phyloP scores from a whole-genome alignment of 2,113 vertebrate genomes.

The Pelodiscus sinensis region DNA sequence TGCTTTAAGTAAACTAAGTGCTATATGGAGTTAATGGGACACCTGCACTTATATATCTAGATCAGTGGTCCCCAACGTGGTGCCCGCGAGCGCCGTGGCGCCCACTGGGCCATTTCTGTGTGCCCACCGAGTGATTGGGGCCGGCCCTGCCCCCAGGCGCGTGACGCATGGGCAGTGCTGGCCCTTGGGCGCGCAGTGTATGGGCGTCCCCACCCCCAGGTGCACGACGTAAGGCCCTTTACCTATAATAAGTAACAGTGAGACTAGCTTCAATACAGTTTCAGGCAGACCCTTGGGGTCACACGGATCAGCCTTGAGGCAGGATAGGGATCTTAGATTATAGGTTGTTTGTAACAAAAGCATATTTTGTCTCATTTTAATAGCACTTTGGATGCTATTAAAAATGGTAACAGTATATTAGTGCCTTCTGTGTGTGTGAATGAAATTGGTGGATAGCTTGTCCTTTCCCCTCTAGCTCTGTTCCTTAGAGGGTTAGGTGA shows the following conservation, averaged over 20 bases:
- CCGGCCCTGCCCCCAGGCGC: no score
- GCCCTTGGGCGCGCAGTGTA: no score
- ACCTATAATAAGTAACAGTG: neutral
- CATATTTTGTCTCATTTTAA: neutral
- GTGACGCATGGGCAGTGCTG: no score
- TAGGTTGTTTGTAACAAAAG: neutral
- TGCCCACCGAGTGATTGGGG: no score
- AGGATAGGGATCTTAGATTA: neutral
- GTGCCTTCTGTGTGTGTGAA: neutral
- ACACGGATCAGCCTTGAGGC: neutral
- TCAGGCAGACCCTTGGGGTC: neutral
- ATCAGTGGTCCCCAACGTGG: no score
- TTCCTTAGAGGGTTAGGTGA: neutral
- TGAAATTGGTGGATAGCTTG: neutral
- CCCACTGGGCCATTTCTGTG: no score
- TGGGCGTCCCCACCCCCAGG: no score
- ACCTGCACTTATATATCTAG: neutral
- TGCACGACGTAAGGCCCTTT: no score
- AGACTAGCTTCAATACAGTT: neutral
- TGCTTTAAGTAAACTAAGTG: neutral
- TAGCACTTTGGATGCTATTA: neutral
- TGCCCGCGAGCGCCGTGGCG: no score
- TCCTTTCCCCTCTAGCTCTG: neutral
- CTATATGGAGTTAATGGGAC: neutral
- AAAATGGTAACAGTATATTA: neutral